phyloP scores from a whole-genome alignment of 2,888 invertebrate species.

The Heliconius ethilla region DNA sequence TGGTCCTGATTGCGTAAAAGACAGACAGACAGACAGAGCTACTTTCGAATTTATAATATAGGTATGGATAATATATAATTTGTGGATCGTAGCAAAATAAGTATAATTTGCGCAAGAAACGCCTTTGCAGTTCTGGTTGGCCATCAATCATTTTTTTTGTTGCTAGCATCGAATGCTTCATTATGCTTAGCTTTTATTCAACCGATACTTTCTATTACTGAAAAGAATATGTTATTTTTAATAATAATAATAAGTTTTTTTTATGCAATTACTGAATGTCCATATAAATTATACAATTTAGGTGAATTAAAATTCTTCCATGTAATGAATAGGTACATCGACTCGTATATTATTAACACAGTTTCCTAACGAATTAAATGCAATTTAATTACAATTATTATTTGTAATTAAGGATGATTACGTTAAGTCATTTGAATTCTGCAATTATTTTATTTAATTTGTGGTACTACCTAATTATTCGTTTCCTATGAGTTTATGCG shows the following conservation, averaged over 20 bases:
- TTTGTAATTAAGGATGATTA: slow-evolving; percentile 23
- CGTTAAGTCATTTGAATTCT: slow-evolving; percentile 1
- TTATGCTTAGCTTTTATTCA: slow-evolving; percentile 25
- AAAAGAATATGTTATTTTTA: not conserved
- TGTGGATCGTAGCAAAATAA: slow-evolving; percentile 1
- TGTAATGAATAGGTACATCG: not conserved
- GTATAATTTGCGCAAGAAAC: slow-evolving; percentile 40
- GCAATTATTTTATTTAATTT: slow-evolving; percentile 19
- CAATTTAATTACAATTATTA: slow-evolving; percentile 21
- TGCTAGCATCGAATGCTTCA: slow-evolving; percentile 30
- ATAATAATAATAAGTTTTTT: not conserved
- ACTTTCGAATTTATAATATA: too few relatives aligned
- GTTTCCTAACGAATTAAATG: slow-evolving; percentile 8
- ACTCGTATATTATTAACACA: slow-evolving; percentile 13
- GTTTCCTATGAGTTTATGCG: slow-evolving; percentile 3
- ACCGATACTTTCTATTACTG: slow-evolving; percentile 34
- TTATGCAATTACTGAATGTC: not conserved
- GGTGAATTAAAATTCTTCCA: not conserved
- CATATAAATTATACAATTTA: not conserved
- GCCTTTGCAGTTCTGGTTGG: slow-evolving; percentile 27
- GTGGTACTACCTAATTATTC: slow-evolving; percentile 3
- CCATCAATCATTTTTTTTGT: slow-evolving; percentile 49
- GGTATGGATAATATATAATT: slow-evolving; percentile 9
- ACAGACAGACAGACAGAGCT: too few relatives aligned
- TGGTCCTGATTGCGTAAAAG: too few relatives aligned